Conservation (phyloP, 2,888 invertebrate genomes). For the Sphaerophoria rueppellii region DNA sequence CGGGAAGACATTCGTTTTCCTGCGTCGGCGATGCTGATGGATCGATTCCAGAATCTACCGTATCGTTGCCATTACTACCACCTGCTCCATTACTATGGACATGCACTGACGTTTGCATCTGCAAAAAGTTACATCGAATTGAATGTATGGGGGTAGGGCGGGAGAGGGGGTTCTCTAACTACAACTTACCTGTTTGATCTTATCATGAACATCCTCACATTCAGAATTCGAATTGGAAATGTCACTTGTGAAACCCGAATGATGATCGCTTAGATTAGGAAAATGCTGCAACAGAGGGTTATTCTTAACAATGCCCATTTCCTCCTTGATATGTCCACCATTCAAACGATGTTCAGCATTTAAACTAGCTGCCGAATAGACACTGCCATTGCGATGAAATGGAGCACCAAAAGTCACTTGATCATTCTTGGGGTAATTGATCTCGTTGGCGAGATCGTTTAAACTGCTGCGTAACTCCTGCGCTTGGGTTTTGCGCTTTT, state of each 20-base stretch:
- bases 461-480: slow-evolving; percentile 79
- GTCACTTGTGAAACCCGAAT: slow-evolving; percentile 83
- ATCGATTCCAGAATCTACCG: slow-evolving; percentile 75
- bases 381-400: slow-evolving; percentile 80
- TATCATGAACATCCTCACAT: slow-evolving; percentile 83
- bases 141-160: not conserved
- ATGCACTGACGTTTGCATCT: slow-evolving; percentile 87
- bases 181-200: slow-evolving; percentile 79
- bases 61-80: slow-evolving; percentile 65
- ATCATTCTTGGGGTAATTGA: slow-evolving; percentile 82
- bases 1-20: slow-evolving; percentile 88
- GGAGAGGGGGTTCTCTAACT: not conserved
- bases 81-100: slow-evolving; percentile 83
- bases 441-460: slow-evolving; percentile 81
- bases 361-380: slow-evolving; percentile 79
- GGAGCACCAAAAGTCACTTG: slow-evolving; percentile 81
- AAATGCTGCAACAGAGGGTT: slow-evolving; percentile 89
- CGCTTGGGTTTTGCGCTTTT: slow-evolving; percentile 84
- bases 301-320: slow-evolving; percentile 89
- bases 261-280: slow-evolving; percentile 83
- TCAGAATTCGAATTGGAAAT: slow-evolving; percentile 86
- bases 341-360: slow-evolving; percentile 77
- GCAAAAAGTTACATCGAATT: slow-evolving; percentile 52
- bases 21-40: slow-evolving; percentile 79
- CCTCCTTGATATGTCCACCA: slow-evolving; percentile 83